phyloP scores from a whole-genome alignment of 2,797 vertebrate genomes.

The Acropternis orthonyx region DNA sequence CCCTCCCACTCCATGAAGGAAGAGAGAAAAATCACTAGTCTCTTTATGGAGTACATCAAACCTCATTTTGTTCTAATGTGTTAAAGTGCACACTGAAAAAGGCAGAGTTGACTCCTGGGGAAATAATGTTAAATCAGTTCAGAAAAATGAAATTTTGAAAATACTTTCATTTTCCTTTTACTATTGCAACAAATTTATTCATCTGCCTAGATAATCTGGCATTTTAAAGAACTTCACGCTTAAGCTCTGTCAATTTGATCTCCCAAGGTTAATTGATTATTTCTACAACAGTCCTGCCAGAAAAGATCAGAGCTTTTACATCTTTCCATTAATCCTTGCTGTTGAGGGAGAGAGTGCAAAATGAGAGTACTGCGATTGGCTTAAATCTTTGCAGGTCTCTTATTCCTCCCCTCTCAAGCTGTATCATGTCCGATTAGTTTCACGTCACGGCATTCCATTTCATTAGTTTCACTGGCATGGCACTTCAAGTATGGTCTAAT shows the following conservation, averaged over 20 bases:
- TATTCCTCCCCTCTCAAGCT: not conserved
- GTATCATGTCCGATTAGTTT: constrained; percentile 57
- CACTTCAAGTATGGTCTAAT: constrained; percentile 28
- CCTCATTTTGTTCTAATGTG: constrained; percentile 62
- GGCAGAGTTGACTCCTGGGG: constrained; percentile 70
- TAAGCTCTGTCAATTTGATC: constrained; percentile 75
- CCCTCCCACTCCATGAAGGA: constrained; percentile 30
- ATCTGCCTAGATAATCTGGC: constrained; percentile 74
- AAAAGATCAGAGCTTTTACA: constrained; percentile 71
- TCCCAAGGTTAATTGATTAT: constrained; percentile 81
- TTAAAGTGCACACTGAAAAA: constrained; percentile 68
- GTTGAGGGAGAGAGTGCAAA: constrained; percentile 63
- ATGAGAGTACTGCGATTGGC: not conserved
- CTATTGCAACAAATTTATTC: constrained; percentile 62
- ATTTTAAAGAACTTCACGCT: constrained; percentile 75
- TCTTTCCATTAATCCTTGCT: constrained; percentile 75
- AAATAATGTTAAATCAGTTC: constrained; percentile 71
- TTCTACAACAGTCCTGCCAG: constrained; percentile 76
- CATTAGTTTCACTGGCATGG: constrained; percentile 38
- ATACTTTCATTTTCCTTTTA: constrained; percentile 68
- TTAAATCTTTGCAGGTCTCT: constrained; percentile 49
- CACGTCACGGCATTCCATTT: constrained; percentile 7
- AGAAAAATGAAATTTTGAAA: constrained; percentile 69
- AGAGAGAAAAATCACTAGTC: constrained; percentile 36
- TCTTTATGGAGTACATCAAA: constrained; percentile 53